phyloP scores from a whole-genome alignment of 53 echinoderm and acorn worm genomes.

The Patiria pectinifera region DNA sequence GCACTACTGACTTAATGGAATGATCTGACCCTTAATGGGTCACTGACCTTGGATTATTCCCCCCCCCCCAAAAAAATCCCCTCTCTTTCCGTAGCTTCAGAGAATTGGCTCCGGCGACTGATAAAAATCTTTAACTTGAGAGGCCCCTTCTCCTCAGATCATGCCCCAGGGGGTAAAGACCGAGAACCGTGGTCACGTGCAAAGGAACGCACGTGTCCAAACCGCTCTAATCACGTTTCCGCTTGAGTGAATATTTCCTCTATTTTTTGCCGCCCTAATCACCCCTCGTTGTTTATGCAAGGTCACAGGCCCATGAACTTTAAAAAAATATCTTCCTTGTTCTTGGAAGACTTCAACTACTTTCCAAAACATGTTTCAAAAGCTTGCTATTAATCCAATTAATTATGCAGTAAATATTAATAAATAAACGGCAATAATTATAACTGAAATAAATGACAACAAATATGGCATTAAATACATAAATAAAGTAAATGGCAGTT shows the following conservation, averaged over 20 bases:
- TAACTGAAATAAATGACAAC: no score
- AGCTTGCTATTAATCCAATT: no score
- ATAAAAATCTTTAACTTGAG: constrained; percentile 21
- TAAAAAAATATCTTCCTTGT: background rate
- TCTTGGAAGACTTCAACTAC: background rate
- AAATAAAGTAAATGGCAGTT: no score
- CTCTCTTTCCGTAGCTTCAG: background rate
- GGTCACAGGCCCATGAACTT: background rate
- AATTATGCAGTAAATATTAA: no score
- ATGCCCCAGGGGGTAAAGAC: constrained; percentile 12
- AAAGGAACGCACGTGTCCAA: background rate
- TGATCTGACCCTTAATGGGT: background rate
- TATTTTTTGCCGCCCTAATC: background rate
- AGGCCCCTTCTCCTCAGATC: background rate
- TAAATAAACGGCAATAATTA: no score
- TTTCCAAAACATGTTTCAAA: no score
- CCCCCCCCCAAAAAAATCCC: background rate
- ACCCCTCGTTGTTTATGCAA: background rate
- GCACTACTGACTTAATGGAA: no score
- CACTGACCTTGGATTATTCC: background rate
- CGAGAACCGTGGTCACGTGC: background rate
- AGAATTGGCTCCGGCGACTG: constrained; percentile 17
- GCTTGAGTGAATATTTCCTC: constrained; percentile 34
- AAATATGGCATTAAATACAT: no score
- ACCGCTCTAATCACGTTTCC: constrained; percentile 3